Evolutionary conservation across 1,140 invertebrate species (phyloP).

Genomic region (Globodera rostochiensis): DNA sequence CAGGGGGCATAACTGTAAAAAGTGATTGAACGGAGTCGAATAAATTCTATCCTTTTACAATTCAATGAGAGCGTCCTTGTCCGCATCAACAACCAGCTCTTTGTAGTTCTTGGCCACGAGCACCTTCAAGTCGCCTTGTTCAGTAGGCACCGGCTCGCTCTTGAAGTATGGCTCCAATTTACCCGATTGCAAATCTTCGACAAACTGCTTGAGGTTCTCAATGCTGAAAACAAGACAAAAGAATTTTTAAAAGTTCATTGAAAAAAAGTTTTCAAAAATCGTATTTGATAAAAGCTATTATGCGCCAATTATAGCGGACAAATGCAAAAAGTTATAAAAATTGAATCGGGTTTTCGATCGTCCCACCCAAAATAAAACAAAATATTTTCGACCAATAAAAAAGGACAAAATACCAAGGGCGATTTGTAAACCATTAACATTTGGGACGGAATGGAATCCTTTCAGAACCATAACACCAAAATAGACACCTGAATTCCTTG

Average conservation of each 20-base stretch:
- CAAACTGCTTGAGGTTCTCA: slow-evolving; percentile 84
- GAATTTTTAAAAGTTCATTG: too few relatives aligned
- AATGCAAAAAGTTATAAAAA: too few relatives aligned
- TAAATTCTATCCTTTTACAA: slow-evolving; percentile 66
- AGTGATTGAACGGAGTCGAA: neutral
- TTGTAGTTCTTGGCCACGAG: slow-evolving; percentile 96
- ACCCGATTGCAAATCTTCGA: slow-evolving; percentile 80
- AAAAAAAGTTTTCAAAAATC: too few relatives aligned
- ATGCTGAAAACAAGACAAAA: slow-evolving; percentile 70
- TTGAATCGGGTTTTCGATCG: too few relatives aligned
- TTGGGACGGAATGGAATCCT: too few relatives aligned
- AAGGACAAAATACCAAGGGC: too few relatives aligned
- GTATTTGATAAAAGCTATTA: too few relatives aligned
- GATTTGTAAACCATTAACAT: too few relatives aligned
- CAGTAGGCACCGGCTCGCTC: slow-evolving; percentile 87
- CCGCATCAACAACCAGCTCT: slow-evolving; percentile 85
- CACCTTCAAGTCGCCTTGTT: slow-evolving; percentile 75
- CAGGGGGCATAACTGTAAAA: slow-evolving; percentile 85
- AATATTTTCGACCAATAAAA: too few relatives aligned
- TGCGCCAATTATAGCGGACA: too few relatives aligned
- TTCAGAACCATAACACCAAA: neutral
- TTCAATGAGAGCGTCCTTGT: slow-evolving; percentile 90
- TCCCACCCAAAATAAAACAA: too few relatives aligned
- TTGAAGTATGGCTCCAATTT: slow-evolving; percentile 89
- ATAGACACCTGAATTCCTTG: slow-evolving; percentile 76